Evolutionary conservation across 1,140 invertebrate genomes (phyloP), one percentile per base, ranked within the genome.

Genomic region (Hylaeus volcanicus): DNA sequence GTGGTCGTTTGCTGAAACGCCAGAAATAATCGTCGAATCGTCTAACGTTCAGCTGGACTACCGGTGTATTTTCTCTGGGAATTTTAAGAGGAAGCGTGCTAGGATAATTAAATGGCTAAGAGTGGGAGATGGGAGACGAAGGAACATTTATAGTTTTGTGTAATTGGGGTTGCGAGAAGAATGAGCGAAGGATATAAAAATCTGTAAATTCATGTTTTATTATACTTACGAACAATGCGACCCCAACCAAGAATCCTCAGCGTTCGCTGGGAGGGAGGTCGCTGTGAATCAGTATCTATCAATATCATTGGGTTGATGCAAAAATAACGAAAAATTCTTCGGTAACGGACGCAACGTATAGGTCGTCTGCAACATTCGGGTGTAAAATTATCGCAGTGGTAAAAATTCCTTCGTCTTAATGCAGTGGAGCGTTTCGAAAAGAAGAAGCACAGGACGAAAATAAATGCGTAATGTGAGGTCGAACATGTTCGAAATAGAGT

Each of bases 11-110:
- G 71, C 72, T 74, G 75, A 74, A 79, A 79, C 73, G 73, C 26
- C 70, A 61, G 65, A 79, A 79, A 74, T 79, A 79, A 79, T 79
- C 77, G 41, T 41, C 71, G 76, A 60, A n/a, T 51, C 56, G 61
- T 48, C 14, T 43, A 12, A 55, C 48, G 37, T 39, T n/a, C 9
- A 15, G 45, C 48, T 11, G 39, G 48, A 26, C 26, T 51, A 53
- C 26, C 5, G 15, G 11, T 37, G 11, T 15, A 5, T 70, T 51
- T 60, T 69, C 8, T 43, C 26, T 26, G 26, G 26, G 26, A 26
- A 26, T 26, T 26, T 26, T 26, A 26, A 26, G 0, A 26, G 26
- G 26, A 26, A 26, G 26, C 26, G 26, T 26, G 26, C 26, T 26
- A 26, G 26, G 26, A 26, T 26, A 26, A 26, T 26, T 26, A 26